These are phyloP conservation scores for Eretmochelys imbricata DNA, from an alignment of 2,113 vertebrate species.

Conservation along the genomic window DNA sequence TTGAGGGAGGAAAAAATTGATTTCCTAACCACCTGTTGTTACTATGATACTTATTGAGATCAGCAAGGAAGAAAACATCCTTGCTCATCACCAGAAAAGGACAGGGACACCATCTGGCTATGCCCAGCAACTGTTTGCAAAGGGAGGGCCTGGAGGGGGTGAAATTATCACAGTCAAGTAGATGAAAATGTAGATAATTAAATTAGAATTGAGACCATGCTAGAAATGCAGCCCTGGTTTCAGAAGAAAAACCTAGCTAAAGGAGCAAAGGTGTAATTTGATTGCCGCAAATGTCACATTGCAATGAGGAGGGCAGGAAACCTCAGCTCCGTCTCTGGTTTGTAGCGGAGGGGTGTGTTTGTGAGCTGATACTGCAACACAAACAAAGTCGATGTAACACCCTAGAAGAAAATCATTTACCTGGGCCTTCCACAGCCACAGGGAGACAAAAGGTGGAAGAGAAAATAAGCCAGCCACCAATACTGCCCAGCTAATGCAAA, in stretches of 20 bases:
- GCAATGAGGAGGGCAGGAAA: not conserved
- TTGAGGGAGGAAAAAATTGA: not conserved
- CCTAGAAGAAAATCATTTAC: not conserved
- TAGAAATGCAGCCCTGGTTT: not conserved
- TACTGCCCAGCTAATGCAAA: not conserved
- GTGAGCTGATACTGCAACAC: not conserved
- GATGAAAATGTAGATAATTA: not conserved
- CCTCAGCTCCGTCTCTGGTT: fast-evolving
- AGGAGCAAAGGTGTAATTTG: not conserved
- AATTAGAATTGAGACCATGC: not conserved
- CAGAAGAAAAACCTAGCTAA: not conserved
- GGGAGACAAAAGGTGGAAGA: fast-evolving
- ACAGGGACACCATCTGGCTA: not conserved
- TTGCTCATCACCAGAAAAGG: not conserved
- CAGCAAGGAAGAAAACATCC: not conserved
- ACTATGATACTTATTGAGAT: not conserved
- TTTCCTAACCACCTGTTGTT: not conserved
- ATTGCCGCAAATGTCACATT: not conserved
- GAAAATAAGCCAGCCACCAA: fast-evolving
- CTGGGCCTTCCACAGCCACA: not conserved
- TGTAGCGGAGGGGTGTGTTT: not conserved
- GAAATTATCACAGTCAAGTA: not conserved
- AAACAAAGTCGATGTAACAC: too few species aligned
- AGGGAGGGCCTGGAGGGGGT: not conserved
- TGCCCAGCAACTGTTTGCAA: not conserved